Percentiles rank a stretch among this genome's conserved stretches.
phyloP scores from a whole-genome alignment of 2,888 invertebrate species.

The Formica aserva region DNA sequence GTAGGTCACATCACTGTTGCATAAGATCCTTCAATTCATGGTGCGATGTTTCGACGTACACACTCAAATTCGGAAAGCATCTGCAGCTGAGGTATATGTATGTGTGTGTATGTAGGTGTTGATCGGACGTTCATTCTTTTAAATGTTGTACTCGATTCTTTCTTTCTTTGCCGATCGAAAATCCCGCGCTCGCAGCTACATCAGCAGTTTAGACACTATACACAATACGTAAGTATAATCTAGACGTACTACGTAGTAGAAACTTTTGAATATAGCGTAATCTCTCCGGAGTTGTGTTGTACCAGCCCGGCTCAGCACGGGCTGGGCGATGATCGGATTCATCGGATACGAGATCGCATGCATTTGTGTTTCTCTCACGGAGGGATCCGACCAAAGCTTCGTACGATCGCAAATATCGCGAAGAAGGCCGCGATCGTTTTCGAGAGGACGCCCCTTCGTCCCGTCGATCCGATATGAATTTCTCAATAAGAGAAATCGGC shows the following conservation, averaged over 20 bases:
- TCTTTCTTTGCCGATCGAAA: conserved; percentile 58
- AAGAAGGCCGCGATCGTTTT: not conserved
- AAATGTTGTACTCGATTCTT: conserved; percentile 48
- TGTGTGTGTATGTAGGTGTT: not conserved
- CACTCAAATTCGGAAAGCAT: conserved; percentile 57
- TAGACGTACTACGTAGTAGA: conserved; percentile 81
- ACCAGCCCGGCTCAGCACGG: conserved; percentile 59
- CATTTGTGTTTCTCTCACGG: conserved; percentile 69
- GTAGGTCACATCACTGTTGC: not conserved
- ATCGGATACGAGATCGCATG: conserved; percentile 75
- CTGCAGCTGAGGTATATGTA: conserved; percentile 47
- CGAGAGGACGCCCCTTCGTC: not conserved
- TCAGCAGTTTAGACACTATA: conserved; percentile 78
- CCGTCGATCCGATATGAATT: not conserved
- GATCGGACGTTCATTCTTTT: conserved; percentile 47
- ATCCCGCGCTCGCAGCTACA: conserved; percentile 75
- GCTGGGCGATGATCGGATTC: conserved; percentile 72
- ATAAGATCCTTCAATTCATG: not conserved
- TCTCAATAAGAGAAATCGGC: not conserved
- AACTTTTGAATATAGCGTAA: conserved; percentile 77
- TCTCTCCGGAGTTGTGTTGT: conserved; percentile 71
- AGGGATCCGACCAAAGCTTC: conserved; percentile 73
- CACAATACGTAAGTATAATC: conserved; percentile 78
- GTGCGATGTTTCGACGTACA: conserved; percentile 7
- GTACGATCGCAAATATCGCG: conserved; percentile 41